Percentiles rank a stretch among this genome's conserved stretches.
Conservation (phyloP, 2,888 invertebrate genomes). For the Cerceris ruficornis region DNA sequence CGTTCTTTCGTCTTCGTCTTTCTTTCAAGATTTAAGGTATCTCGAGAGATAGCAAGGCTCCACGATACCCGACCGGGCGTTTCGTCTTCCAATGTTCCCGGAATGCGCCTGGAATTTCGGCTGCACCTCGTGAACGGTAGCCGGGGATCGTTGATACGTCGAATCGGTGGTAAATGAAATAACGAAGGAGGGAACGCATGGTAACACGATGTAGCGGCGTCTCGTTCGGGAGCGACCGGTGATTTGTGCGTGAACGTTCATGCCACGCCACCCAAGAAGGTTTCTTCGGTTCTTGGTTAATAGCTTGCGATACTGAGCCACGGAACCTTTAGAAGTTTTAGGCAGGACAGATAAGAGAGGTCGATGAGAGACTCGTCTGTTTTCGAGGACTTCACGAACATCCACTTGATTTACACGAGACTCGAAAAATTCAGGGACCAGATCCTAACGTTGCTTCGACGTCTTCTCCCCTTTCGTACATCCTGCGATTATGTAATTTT, state of each 20-base stretch:
- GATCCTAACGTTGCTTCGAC: not conserved
- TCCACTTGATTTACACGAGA: conserved; percentile 51
- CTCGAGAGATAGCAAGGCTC: too few species aligned
- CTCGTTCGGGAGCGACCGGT: not conserved
- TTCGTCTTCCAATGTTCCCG: conserved; percentile 25
- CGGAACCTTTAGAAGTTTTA: conserved; percentile 53
- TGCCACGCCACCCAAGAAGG: conserved; percentile 75
- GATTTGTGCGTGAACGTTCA: conserved; percentile 40
- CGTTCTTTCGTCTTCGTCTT: not conserved
- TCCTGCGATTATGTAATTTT: not conserved
- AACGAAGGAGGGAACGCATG: conserved; percentile 47
- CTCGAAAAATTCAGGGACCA: not conserved
- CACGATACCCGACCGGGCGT: conserved; percentile 1
- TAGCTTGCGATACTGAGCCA: conserved; percentile 71
- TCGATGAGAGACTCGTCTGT: conserved; percentile 46
- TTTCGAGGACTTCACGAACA: conserved; percentile 38
- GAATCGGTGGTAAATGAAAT: conserved; percentile 65
- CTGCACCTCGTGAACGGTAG: conserved; percentile 61
- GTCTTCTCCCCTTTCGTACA: not conserved
- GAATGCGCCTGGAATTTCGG: conserved; percentile 62
- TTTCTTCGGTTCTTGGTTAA: conserved; percentile 74
- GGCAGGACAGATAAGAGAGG: conserved; percentile 53
- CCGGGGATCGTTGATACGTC: conserved; percentile 54
- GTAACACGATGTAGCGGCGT: conserved; percentile 37
- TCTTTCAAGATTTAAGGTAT: not conserved